Base-by-base conservation (phyloP, 1,140 invertebrate species). In the Apolygus lucorum region DNA sequence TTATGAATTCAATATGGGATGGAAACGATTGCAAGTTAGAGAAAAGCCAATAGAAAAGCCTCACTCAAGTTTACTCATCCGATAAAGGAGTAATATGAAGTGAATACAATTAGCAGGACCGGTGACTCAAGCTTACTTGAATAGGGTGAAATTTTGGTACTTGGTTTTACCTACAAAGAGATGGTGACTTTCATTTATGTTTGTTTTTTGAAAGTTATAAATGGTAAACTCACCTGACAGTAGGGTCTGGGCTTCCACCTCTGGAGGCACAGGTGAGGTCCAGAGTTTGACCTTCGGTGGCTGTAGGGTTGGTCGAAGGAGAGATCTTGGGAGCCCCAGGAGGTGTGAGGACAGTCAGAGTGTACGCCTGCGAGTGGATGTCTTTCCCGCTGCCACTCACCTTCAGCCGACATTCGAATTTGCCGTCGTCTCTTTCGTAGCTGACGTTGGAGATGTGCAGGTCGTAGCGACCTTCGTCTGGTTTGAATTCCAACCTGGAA, bases 351-450 rank as follows among this genome's bases (percentile, higher is more conserved):
- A 96, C 93, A 2, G 92, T 94, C 63, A 96, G 81, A 59, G 87
- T 85, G 74, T 93, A 88, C 34, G 86, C 86, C 78, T 93, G 90
- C 68, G 88, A 87, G 80, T 93, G 91, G 24, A 94, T 81, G 76
- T 91, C 90, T 8, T 85, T 83, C 0, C 93, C 93, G 11, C 88
- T 91, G 13, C 91, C 90, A 27, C 85, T 87, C 26, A 88, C 88
- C 78, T 94, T 95, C 54, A 95, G 84, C 24, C 90, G 85, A 77
- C 93, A 96, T 80, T 94, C 92, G 80, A 95, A 96, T 72, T 88
- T 86, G 2, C 93, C 93, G 76, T 96, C 94, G 80, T 96, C 93
- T 0, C 91, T 83, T 74, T 90, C 90, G 80, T 95, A 96, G 24
- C 89, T 90, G 0, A 90, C 88, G 76, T 92, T 92, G 22, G 85